These are phyloP conservation scores for Dendrocincla tyrannina DNA, from an alignment of 2,797 vertebrate species.

Conservation along the genomic window DNA sequence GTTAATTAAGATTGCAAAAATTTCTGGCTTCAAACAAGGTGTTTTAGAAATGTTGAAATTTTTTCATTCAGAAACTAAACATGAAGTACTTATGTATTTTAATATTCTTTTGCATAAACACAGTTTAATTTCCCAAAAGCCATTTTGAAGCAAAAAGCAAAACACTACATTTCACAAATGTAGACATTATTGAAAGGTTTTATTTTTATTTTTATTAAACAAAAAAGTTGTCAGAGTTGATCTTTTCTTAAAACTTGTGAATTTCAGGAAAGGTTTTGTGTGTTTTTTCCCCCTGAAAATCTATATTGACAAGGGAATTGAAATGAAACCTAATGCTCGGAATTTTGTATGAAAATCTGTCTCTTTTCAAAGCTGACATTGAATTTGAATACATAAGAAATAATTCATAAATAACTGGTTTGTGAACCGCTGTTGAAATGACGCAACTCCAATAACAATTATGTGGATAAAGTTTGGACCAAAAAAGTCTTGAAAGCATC, in stretches of 20 bases:
- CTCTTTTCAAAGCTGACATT: not conserved
- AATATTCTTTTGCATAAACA: not conserved
- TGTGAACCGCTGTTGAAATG: not conserved
- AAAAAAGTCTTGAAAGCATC: not conserved
- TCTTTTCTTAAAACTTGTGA: not conserved
- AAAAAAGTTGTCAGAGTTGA: not conserved
- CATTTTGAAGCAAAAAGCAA: not conserved
- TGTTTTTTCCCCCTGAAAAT: not conserved
- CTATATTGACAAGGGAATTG: not conserved
- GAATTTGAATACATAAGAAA: not conserved
- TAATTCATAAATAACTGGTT: not conserved
- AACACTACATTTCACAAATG: not conserved
- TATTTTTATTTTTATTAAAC: not conserved
- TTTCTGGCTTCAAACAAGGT: not conserved
- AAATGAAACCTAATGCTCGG: not conserved
- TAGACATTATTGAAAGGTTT: not conserved
- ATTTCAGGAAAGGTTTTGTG: not conserved
- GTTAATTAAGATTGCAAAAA: not conserved
- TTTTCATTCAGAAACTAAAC: not conserved
- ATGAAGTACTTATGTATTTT: not conserved
- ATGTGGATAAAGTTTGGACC: not conserved
- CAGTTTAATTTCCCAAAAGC: not conserved
- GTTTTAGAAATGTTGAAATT: not conserved
- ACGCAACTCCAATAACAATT: not conserved
- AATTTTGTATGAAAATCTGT: not conserved